A percentile compares a stretch with the other conserved stretches of the same genome.
phyloP scores from a whole-genome alignment of 2,113 vertebrate species.

The Otolemur garnettii region DNA sequence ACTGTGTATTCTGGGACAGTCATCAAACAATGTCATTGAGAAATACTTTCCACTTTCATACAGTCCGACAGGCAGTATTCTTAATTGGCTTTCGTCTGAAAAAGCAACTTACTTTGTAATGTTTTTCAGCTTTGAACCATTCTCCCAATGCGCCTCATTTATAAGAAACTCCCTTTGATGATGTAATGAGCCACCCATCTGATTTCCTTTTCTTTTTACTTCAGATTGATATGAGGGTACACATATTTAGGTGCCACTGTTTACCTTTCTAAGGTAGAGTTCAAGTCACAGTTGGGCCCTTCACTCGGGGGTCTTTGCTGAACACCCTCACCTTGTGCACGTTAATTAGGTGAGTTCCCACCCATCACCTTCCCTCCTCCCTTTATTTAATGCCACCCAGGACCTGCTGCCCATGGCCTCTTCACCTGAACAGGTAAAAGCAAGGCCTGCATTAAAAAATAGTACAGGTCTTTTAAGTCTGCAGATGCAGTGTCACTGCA shows the following conservation, averaged over 20 bases:
- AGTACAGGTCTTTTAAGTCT: neutral
- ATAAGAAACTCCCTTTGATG: neutral
- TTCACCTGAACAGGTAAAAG: neutral
- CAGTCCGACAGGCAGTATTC: neutral
- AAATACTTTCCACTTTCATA: conserved; percentile 43
- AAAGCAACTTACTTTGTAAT: conserved; percentile 47
- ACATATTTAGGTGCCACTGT: too few species aligned
- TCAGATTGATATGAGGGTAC: too few species aligned
- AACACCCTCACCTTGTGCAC: too few species aligned
- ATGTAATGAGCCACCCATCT: neutral
- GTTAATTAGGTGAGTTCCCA: too few species aligned
- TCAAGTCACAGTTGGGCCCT: too few species aligned
- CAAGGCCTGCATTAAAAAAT: neutral
- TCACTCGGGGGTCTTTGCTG: too few species aligned
- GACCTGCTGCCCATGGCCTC: neutral
- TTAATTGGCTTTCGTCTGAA: conserved; percentile 31
- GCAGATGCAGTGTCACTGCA: neutral
- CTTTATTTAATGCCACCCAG: neutral
- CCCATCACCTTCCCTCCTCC: too few species aligned
- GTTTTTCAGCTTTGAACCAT: neutral
- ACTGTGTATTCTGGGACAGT: neutral
- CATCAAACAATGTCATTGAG: conserved; percentile 17
- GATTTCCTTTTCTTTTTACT: neutral
- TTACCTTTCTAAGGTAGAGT: too few species aligned
- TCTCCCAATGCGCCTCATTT: neutral